A percentile compares a stretch with the other conserved stretches of the same genome.
Conservation (phyloP, 2,797 vertebrate genomes). For the Esox lucius region DNA sequence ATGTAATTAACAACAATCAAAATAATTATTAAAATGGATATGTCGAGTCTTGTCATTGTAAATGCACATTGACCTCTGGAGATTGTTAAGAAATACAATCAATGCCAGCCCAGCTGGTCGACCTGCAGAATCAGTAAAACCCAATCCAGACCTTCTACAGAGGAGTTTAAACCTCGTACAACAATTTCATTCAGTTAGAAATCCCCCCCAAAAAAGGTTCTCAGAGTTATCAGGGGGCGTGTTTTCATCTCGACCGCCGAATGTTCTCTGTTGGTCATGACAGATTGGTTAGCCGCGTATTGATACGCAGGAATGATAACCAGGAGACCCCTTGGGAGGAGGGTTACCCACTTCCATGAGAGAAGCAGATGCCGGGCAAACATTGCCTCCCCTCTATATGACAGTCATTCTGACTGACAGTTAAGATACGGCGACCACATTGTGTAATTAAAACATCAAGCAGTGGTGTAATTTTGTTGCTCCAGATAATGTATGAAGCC, state of each 20-base stretch:
- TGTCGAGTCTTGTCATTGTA: neutral
- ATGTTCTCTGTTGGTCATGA: slow-evolving; percentile 37
- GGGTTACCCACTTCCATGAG: neutral
- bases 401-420: neutral
- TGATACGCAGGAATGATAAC: slow-evolving; percentile 54
- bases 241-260: slow-evolving; percentile 55
- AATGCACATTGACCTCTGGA: neutral
- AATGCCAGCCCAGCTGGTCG: neutral
- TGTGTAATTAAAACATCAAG: too few relatives aligned
- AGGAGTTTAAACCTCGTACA: slow-evolving; percentile 29
- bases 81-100: neutral
- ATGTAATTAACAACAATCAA: neutral
- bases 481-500: neutral
- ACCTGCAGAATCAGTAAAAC: slow-evolving; percentile 16
- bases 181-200: slow-evolving; percentile 29
- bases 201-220: slow-evolving; percentile 38
- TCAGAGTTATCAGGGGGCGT: slow-evolving; percentile 45
- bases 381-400: neutral
- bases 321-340: slow-evolving; percentile 9
- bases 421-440: too few relatives aligned
- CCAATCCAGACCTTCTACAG: slow-evolving; percentile 10
- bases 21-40: too few relatives aligned
- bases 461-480: too few relatives aligned
- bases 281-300: slow-evolving; percentile 46
- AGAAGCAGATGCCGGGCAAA: neutral